Evolutionary conservation across 2,113 vertebrate genomes (phyloP), one percentile per base, ranked within the genome.

Genomic region (Scatophagus argus): DNA sequence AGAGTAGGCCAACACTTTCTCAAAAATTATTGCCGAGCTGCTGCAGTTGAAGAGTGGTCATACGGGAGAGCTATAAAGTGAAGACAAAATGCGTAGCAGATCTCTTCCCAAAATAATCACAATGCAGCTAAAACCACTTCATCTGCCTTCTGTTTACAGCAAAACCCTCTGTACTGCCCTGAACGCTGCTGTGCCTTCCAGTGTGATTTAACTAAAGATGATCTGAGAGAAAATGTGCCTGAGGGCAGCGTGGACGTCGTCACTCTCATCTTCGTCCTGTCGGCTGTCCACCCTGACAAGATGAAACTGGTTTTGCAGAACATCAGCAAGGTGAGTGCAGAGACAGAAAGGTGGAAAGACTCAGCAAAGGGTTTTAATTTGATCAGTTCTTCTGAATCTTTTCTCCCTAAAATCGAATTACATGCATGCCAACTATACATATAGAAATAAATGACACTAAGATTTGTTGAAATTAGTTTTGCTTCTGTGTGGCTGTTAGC

Each of bases 261-360:
- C 75, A 97, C 91, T 0, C 92, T 99, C 77, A 96, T 99, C 92
- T 99, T 99, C 79, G 97, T 99, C 51, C 95, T 99, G 62, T 99
- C 98, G 19, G 96, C 97, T 43, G 56, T 99, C 88, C 98, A 99
- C 84, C 98, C 98, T 5, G 96, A 98, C 54, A 99, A 97, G 95
- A 99, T 99, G 98, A 94, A 74, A 79, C 91, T 93, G 79, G 95
- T 93, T 60, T 66, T 99, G 75, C 87, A 92, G 81, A 99, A 99
- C 79, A 92, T 98, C 67, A 94, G 93, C 90, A 96, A 94, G 95
- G 98, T 97, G 90, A 91, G 81, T 70, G 6, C 54, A 34, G 83
- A 72, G 12, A 1, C 0, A 6, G 6, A 1, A 41, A 2, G 13
- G 17, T 9, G 6, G 7, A 27, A 1, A 25, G 19, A 25, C 49